phyloP scores from a whole-genome alignment of 2,113 vertebrate species.

The Plecturocebus donacophilus region DNA sequence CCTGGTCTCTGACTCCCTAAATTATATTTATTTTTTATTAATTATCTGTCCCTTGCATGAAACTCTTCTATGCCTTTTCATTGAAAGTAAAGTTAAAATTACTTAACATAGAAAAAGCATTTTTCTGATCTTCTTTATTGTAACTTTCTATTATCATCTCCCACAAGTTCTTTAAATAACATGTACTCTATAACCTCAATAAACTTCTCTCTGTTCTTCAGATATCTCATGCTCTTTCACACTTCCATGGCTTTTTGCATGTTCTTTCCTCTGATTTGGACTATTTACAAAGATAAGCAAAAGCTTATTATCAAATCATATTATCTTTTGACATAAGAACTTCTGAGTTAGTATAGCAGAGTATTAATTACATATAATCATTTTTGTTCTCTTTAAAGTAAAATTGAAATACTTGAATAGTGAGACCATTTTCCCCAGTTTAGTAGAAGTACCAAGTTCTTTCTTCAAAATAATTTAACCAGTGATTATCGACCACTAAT shows the following conservation, averaged over 20 bases:
- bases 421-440: neutral
- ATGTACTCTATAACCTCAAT: neutral
- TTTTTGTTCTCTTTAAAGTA: neutral
- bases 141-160: neutral
- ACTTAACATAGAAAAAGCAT: neutral
- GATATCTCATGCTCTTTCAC: neutral
- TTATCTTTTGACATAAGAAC: neutral
- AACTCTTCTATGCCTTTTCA: neutral
- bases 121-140: neutral
- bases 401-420: neutral
- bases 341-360: neutral
- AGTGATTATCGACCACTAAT: neutral
- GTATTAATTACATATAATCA: neutral
- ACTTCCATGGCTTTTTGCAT: neutral
- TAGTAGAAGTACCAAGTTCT: neutral
- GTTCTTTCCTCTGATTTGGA: neutral
- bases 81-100: conserved; percentile 18
- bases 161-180: neutral
- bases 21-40: no score
- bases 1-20: no score
- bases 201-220: neutral
- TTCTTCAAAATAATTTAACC: neutral
- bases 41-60: neutral
- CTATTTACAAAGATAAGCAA: neutral
- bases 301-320: neutral